These are phyloP conservation scores for Ametastegia equiseti DNA, from an alignment of 2,888 invertebrate genomes.

Conservation along the genomic window DNA sequence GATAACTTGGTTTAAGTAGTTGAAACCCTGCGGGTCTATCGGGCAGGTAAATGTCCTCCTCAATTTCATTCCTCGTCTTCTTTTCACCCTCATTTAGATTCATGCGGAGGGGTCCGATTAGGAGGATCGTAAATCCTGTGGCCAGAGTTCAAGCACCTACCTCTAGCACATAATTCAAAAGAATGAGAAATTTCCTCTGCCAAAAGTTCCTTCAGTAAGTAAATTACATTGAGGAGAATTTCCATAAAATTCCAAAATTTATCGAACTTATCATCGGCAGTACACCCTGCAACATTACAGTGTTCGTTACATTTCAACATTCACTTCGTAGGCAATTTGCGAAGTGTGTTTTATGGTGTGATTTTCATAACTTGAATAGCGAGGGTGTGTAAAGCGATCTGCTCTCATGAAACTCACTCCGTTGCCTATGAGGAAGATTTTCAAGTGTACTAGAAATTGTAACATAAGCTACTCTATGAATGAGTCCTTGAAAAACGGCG, in stretches of 20 bases:
- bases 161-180: not conserved
- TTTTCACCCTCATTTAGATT: slow-evolving; percentile 1
- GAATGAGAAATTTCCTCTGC: not conserved
- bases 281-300: no score
- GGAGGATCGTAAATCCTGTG: not conserved
- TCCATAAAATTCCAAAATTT: not conserved
- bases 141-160: not conserved
- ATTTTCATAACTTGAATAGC: no score
- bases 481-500: not conserved
- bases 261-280: not conserved
- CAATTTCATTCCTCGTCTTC: not conserved
- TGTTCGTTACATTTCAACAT: no score
- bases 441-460: no score
- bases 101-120: not conserved
- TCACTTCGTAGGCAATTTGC: no score
- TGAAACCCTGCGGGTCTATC: slow-evolving; percentile 26
- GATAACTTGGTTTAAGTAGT: slow-evolving; percentile 36
- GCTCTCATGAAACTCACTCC: no score
- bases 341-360: no score
- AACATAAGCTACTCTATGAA: not conserved
- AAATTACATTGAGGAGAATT: not conserved
- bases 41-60: slow-evolving; percentile 24
- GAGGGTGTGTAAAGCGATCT: no score
- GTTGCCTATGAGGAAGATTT: no score
- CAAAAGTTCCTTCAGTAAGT: not conserved